Evolutionary conservation across 1,140 invertebrate genomes (phyloP).

Genomic region (Drosophila persimilis): DNA sequence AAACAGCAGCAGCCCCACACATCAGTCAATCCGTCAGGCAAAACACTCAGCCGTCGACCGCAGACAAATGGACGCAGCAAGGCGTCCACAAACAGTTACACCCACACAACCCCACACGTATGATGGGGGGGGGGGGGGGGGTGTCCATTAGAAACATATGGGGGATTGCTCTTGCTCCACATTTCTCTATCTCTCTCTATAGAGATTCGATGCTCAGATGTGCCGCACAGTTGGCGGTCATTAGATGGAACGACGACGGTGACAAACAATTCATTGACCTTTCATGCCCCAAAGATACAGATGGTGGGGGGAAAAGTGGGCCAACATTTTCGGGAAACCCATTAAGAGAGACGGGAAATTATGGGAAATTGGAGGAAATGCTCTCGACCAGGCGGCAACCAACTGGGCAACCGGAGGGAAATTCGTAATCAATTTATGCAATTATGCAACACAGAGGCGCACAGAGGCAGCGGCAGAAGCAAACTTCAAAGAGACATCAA

Average conservation of each 20-base stretch:
- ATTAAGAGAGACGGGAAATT: conserved; percentile 40
- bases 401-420: conserved; percentile 13
- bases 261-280: conserved; percentile 72
- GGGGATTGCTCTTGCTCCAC: conserved; percentile 29
- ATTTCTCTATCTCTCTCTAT: conserved; percentile 19
- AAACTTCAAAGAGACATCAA: conserved; percentile 14
- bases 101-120: conserved; percentile 18
- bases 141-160: conserved; percentile 67
- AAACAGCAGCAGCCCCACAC: conserved; percentile 34
- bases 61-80: conserved; percentile 77
- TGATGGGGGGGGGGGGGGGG: neutral
- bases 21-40: conserved; percentile 52
- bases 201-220: conserved; percentile 62
- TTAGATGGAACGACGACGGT: conserved; percentile 53
- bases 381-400: conserved; percentile 5
- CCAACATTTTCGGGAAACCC: conserved; percentile 53
- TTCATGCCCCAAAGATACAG: conserved; percentile 5
- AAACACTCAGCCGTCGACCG: conserved; percentile 51
- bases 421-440: conserved; percentile 72
- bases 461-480: neutral
- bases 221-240: conserved; percentile 75
- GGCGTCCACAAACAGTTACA: conserved; percentile 11
- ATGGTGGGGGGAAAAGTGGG: neutral
- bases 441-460: conserved; percentile 62
- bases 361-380: conserved; percentile 67